Evolutionary conservation across 1,140 invertebrate genomes (phyloP).

Genomic region (Periplaneta americana): DNA sequence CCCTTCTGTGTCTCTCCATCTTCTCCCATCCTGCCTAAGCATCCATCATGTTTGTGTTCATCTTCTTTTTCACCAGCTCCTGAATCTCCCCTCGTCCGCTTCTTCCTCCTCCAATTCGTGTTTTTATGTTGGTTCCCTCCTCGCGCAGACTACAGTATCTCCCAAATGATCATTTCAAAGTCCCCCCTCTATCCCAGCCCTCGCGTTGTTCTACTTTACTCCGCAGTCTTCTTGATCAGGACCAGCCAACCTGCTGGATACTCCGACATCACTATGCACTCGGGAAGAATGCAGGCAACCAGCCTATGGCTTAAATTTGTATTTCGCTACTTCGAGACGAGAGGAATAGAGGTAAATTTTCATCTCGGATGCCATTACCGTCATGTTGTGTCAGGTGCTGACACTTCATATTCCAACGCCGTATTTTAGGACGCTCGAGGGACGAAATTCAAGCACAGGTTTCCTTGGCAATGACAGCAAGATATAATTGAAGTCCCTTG

Average conservation of each 20-base stretch:
- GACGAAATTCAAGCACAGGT: too few species aligned
- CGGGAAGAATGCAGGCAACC: background rate
- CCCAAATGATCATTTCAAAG: too few species aligned
- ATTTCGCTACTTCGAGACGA: background rate
- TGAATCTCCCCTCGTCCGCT: background rate
- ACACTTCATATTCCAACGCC: too few species aligned
- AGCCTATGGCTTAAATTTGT: background rate
- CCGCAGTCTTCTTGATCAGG: too few species aligned
- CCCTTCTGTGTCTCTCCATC: background rate
- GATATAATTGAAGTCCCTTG: too few species aligned
- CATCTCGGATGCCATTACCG: too few species aligned
- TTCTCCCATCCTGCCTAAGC: background rate
- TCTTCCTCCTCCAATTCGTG: background rate
- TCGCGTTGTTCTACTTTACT: background rate
- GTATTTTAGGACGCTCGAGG: too few species aligned
- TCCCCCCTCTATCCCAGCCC: too few species aligned
- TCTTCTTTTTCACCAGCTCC: background rate
- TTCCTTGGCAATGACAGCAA: too few species aligned
- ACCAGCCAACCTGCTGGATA: background rate
- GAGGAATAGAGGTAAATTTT: background rate
- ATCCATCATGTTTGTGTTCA: background rate
- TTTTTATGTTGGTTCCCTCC: background rate
- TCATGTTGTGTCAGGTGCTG: too few species aligned
- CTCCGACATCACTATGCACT: background rate
- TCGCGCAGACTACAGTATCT: too few species aligned